Evolutionary conservation across 2,888 invertebrate genomes (phyloP), one percentile per base, ranked within the genome.

Genomic region (Thalpophila matura): DNA sequence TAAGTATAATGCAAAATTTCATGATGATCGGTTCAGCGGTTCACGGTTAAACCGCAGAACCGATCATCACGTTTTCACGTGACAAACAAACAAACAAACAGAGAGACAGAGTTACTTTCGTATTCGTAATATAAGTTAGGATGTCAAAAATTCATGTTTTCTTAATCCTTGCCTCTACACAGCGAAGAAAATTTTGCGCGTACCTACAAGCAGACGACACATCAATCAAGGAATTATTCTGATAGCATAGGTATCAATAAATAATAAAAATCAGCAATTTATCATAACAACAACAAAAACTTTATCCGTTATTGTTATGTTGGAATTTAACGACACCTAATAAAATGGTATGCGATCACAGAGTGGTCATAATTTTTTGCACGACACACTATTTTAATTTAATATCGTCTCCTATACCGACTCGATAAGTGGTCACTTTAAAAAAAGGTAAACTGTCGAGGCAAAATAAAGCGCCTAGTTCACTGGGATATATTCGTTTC

Each of bases 291-390:
- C 46, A 31, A 71, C 42, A 73, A 74, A 75, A 77, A 77, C 56
- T 33, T 46, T 42, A 66, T 51, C 40, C 43, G 55, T 56, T 26
- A 71, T 60, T 66, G 27, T 46, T 66, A 53, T 58, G 72, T 72
- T n/a, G 66, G 63, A 61, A 74, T 63, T 64, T 77, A 77, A 75
- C 65, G 51, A 75, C 77, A 75, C 69, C 70, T 69, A 77, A 77
- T 74, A 77, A 74, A 74, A 70, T 62, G n/a, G 29, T 59, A 46
- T 49, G 20, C 46, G 40, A 56, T 50, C 49, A 68, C 29, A 57
- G 42, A 68, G 33, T 29, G 40, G 14, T 47, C 40, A 73, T 68
- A 61, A 62, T 47, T 64, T 75, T 77, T 68, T 75, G 60, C 61
- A 35, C 7, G 10, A 53, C 38, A 61, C n/a, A 37, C 42, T 54